Percentiles rank a stretch among this genome's conserved stretches.
phyloP scores from a whole-genome alignment of 2,888 invertebrate species.

The Malacosoma neustria region DNA sequence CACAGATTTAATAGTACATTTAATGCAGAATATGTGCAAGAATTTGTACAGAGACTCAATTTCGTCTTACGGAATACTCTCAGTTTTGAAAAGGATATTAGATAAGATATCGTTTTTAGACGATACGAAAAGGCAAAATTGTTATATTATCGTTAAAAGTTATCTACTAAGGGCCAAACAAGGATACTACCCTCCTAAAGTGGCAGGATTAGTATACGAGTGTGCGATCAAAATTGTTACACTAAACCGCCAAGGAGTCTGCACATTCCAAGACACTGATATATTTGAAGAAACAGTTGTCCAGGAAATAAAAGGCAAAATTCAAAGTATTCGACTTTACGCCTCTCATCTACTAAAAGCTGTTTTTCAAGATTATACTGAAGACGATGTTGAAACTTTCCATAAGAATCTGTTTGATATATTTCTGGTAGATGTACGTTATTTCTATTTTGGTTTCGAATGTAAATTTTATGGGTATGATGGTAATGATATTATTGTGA shows the following conservation, averaged over 20 bases:
- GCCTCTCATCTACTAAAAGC: constrained; percentile 46
- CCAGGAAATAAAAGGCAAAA: constrained; percentile 35
- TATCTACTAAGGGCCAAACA: constrained; percentile 49
- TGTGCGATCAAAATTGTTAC: constrained; percentile 47
- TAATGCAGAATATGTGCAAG: constrained; percentile 55
- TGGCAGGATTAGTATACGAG: constrained; percentile 52
- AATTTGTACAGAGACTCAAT: constrained; percentile 47
- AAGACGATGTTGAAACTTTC: constrained; percentile 30
- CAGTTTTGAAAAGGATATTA: constrained; percentile 39
- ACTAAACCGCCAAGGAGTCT: constrained; percentile 28
- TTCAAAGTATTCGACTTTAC: constrained; percentile 46
- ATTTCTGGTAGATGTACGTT: constrained; percentile 49
- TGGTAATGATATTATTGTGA: background rate
- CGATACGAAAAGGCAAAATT: constrained; percentile 44
- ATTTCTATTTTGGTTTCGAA: background rate
- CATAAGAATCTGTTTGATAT: constrained; percentile 33
- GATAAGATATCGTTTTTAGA: constrained; percentile 39
- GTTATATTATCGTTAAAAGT: constrained; percentile 55
- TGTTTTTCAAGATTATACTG: constrained; percentile 21
- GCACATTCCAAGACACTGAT: constrained; percentile 20
- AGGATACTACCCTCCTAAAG: constrained; percentile 45
- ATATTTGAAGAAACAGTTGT: constrained; percentile 34
- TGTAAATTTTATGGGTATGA: background rate
- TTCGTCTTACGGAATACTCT: constrained; percentile 39
- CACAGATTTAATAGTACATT: constrained; percentile 44